Base-by-base conservation (phyloP, 2,888 invertebrate genomes). In the Acanthosepion esculentum region DNA sequence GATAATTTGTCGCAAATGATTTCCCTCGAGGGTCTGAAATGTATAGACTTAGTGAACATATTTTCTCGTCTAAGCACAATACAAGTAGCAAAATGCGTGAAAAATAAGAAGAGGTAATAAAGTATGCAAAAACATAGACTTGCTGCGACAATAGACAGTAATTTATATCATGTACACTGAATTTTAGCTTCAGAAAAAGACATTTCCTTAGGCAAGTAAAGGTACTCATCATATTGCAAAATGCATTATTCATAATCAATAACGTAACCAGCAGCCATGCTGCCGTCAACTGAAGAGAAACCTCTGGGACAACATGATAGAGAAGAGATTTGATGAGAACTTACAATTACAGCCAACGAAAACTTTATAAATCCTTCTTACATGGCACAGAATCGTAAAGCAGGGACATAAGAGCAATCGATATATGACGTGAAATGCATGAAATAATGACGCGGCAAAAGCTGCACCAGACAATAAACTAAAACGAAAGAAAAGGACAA, bases 201-300 rank as follows among this genome's bases (percentile, higher is more conserved):
- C 78, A 78, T 78, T 78, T n/a, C 78, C 78, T 78, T n/a, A 18
- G n/a, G 78, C 78, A 78, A 78, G 78, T n/a, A n/a, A n/a, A 78
- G n/a, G 33, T 78, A 78, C 15, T 78, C n/a, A 78, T 78, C 78
- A 78, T 78, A 78, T 78, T 33, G 2, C 18, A n/a, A 78, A n/a
- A 78, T 78, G 78, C 78, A 78, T 78, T 78, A 78, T 78, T 78
- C 78, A 78, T 78, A 78, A 78, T 78, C 78, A 78, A 78, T 78
- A 78, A 78, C 8, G 78, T 33, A 33, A n/a, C 78, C n/a, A 12
- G n/a, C n/a, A 18, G n/a, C n/a, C n/a, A 33, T 78, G n/a, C 10
- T 78, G 78, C 15, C 15, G n/a, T 78, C 59, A 78, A 4, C 33
- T 78, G n/a, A 33, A 33, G 78, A 78, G n/a, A 78, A 78, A 78